phyloP scores from a whole-genome alignment of 2,113 vertebrate genomes.

The Panthera uncia region DNA sequence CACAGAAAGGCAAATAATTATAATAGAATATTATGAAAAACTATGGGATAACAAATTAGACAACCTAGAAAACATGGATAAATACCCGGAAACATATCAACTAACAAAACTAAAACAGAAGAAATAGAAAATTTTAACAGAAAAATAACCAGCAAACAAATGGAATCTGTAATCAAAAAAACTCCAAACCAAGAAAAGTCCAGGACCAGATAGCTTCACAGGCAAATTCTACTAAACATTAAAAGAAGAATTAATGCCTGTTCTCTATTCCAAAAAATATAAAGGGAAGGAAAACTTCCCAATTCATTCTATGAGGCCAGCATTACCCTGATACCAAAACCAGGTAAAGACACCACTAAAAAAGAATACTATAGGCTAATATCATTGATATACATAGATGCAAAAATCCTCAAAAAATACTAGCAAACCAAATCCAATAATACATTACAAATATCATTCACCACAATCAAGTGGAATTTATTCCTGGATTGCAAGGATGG shows the following conservation, averaged over 20 bases:
- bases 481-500: background rate
- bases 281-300: background rate
- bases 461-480: background rate
- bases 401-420: background rate
- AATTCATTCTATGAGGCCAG: background rate
- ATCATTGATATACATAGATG: background rate
- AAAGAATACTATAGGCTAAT: background rate
- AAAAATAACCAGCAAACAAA: background rate
- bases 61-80: background rate
- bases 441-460: background rate
- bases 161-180: background rate
- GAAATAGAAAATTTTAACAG: background rate
- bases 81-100: background rate
- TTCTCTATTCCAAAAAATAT: too few relatives aligned
- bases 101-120: background rate
- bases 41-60: background rate
- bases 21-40: background rate
- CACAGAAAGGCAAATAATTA: background rate
- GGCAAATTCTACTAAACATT: too few relatives aligned
- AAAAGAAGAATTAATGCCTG: too few relatives aligned
- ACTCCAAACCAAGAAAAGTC: too few relatives aligned
- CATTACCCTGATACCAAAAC: background rate
- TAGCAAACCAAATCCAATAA: background rate
- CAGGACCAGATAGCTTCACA: too few relatives aligned
- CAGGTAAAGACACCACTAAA: background rate